Conservation (phyloP, 1,140 invertebrate species). For the Drosophila tsacasi region DNA sequence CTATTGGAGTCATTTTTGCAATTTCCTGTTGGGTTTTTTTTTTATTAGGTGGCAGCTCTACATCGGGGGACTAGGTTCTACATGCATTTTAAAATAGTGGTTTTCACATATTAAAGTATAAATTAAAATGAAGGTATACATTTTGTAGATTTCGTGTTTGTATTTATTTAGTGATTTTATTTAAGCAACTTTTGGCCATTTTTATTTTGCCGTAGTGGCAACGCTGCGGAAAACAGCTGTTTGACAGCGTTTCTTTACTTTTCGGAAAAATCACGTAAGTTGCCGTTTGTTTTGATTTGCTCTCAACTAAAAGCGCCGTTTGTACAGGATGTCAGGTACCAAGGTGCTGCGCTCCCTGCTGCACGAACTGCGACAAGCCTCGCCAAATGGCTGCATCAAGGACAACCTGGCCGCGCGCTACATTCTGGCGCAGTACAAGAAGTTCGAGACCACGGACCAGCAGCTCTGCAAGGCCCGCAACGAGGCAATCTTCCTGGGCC, state of each 20-base stretch:
- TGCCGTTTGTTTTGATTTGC: conserved; percentile 21
- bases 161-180: neutral
- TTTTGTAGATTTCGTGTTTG: neutral
- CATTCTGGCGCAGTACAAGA: conserved; percentile 90
- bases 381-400: conserved; percentile 71
- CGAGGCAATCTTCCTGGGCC: conserved; percentile 90
- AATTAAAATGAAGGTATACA: neutral
- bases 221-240: conserved; percentile 8
- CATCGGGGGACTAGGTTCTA: no score
- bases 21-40: neutral
- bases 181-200: neutral
- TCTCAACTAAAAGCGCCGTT: neutral
- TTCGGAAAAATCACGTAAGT: conserved; percentile 42
- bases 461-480: conserved; percentile 92
- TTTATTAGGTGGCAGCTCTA: neutral
- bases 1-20: neutral
- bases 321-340: conserved; percentile 65
- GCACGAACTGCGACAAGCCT: conserved; percentile 68
- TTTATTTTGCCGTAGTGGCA: conserved; percentile 1
- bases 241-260: conserved; percentile 2
- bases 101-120: neutral
- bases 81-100: neutral
- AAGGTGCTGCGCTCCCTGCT: conserved; percentile 74
- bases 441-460: conserved; percentile 91
- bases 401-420: conserved; percentile 86